Conservation (phyloP, 2,113 vertebrate species). For the Hypomesus transpacificus region DNA sequence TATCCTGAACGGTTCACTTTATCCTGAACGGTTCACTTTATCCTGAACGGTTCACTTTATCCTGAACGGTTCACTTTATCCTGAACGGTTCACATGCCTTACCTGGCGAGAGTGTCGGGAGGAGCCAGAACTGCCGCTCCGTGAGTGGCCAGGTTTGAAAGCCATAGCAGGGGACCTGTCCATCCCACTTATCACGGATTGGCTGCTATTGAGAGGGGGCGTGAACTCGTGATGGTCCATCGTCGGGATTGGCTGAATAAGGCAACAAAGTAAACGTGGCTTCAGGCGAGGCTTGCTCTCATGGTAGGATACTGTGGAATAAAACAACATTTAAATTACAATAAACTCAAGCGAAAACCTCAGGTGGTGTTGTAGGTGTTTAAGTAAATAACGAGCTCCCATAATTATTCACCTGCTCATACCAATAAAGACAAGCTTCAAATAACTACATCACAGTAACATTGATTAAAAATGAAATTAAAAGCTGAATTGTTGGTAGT, state of each 20-base stretch:
- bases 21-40: background rate
- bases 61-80: slow-evolving; percentile 12
- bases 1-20: background rate
- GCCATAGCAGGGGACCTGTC: slow-evolving; percentile 66
- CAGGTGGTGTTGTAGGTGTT: background rate
- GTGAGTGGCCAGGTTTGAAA: slow-evolving; percentile 66
- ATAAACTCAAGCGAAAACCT: background rate
- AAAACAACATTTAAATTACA: background rate
- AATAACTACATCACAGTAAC: too few species aligned
- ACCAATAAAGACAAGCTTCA: too few species aligned
- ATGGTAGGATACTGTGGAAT: background rate
- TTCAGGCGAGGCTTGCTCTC: slow-evolving; percentile 3
- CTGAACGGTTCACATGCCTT: background rate
- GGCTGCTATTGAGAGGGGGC: slow-evolving; percentile 47
- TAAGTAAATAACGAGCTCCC: background rate
- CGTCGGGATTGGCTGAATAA: background rate
- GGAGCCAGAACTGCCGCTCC: slow-evolving; percentile 79
- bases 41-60: background rate
- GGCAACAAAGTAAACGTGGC: background rate
- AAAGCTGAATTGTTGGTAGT: too few species aligned
- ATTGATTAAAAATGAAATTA: too few species aligned
- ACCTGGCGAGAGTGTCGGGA: slow-evolving; percentile 69
- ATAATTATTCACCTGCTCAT: too few species aligned
- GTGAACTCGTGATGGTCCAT: slow-evolving; percentile 67
- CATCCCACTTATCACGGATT: slow-evolving; percentile 62